Percentiles rank a stretch among this genome's conserved stretches.
phyloP scores from a whole-genome alignment of 2,888 invertebrate species.

The Andrena chrysosceles region DNA sequence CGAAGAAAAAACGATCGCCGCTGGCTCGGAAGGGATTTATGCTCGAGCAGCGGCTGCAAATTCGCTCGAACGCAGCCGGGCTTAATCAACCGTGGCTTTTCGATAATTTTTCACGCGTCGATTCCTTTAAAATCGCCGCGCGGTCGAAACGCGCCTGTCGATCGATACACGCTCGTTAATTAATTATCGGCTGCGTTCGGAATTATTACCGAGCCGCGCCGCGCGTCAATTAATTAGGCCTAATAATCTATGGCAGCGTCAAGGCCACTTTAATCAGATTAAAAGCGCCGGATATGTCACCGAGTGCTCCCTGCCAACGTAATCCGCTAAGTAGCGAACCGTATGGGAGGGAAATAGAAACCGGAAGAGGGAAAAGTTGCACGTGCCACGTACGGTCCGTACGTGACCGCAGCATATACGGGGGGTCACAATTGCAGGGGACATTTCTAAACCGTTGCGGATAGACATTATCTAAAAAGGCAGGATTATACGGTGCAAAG shows the following conservation, averaged over 20 bases:
- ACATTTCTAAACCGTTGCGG: not conserved
- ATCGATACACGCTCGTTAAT: constrained; percentile 36
- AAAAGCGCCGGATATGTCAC: constrained; percentile 54
- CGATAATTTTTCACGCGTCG: not conserved
- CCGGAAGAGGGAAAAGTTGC: not conserved
- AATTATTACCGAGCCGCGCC: constrained; percentile 24
- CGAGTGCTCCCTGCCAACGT: constrained; percentile 18
- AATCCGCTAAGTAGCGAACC: constrained; percentile 41
- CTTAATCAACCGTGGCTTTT: constrained; percentile 12
- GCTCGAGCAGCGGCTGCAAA: not conserved
- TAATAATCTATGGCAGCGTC: constrained; percentile 42
- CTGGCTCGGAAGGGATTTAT: constrained; percentile 8
- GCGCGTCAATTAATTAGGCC: constrained; percentile 55
- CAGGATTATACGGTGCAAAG: too few species aligned
- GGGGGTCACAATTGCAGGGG: not conserved
- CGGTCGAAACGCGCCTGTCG: not conserved
- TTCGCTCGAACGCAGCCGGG: not conserved
- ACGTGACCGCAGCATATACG: not conserved
- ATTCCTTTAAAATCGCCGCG: not conserved
- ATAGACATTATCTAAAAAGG: not conserved
- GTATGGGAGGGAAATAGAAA: not conserved
- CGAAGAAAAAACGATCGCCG: not conserved
- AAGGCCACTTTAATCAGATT: constrained; percentile 63
- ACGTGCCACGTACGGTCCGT: not conserved
- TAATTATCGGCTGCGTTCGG: constrained; percentile 49